Base-by-base conservation (phyloP, 2,888 invertebrate genomes). In the Boloria euphrosyne region DNA sequence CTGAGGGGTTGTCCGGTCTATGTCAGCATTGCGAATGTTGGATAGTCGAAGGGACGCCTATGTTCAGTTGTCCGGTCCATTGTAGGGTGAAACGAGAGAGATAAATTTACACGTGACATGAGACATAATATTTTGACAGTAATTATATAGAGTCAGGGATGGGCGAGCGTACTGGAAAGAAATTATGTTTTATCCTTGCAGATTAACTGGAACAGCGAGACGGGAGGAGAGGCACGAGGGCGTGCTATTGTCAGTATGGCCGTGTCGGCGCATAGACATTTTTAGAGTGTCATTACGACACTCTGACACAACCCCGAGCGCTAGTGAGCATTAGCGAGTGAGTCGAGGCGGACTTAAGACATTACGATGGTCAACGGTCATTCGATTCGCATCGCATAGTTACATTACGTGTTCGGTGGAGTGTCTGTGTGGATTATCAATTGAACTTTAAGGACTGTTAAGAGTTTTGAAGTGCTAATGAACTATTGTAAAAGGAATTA, bases 241-340 rank as follows among this genome's bases (percentile, higher is more conserved):
- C 65, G 65, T 55, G 61, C 54, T 49, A 50, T 18, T 55, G 65
- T 65, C 61, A 65, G 65, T 49, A 49, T 16, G 65, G 65, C 61
- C 65, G 65, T 65, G 61, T 50, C 60, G 60, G 65, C 60, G 61
- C 51, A 16, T 18, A 3, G 16, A 49, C 13, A n/a, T n/a, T n/a
- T n/a, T n/a, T n/a, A n/a, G n/a, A n/a, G n/a, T n/a, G n/a, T n/a
- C n/a, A n/a, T n/a, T n/a, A n/a, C n/a, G n/a, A n/a, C n/a, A n/a
- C n/a, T n/a, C n/a, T n/a, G n/a, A n/a, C n/a, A n/a, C n/a, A n/a
- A n/a, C n/a, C n/a, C n/a, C n/a, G n/a, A n/a, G n/a, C n/a, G n/a
- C n/a, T n/a, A n/a, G n/a, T n/a, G n/a, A n/a, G n/a, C n/a, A n/a
- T n/a, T n/a, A n/a, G n/a, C n/a, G n/a, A n/a, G n/a, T n/a, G n/a